These are phyloP conservation scores for Coecobrya sp. DNA, from an alignment of 2,888 invertebrate genomes.

Conservation along the genomic window DNA sequence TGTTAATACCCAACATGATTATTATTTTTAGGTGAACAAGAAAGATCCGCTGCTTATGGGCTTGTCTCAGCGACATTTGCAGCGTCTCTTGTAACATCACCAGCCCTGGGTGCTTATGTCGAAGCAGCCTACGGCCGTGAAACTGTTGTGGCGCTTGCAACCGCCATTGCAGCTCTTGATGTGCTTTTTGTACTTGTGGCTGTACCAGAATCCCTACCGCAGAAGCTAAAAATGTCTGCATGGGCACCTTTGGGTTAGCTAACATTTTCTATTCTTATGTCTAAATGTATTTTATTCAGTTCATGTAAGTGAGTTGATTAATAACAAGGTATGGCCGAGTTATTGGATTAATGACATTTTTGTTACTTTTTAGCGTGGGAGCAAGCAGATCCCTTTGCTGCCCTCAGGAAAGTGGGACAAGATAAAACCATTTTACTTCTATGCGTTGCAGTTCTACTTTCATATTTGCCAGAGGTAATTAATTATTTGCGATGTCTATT, in stretches of 20 bases:
- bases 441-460: constrained; percentile 98
- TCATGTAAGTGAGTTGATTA: too few species aligned
- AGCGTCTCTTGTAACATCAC: constrained; percentile 99
- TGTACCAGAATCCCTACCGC: constrained; percentile 99
- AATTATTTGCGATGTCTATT: too few species aligned
- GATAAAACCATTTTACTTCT: constrained; percentile 98
- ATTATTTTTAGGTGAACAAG: constrained; percentile 92
- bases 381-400: constrained; percentile 98
- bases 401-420: constrained; percentile 96
- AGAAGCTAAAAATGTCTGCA: constrained; percentile 93
- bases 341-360: too few species aligned
- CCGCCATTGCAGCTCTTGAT: constrained; percentile 98
- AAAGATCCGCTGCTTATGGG: constrained; percentile 98
- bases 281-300: too few species aligned
- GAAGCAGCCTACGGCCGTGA: constrained; percentile 94
- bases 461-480: constrained; percentile 96
- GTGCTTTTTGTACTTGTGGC: constrained; percentile 99
- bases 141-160: constrained; percentile 97
- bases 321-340: too few species aligned
- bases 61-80: constrained; percentile 99
- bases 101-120: constrained; percentile 97
- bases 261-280: too few species aligned
- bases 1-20: neutral
- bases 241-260: constrained; percentile 90
- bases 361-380: constrained; percentile 94